These are phyloP conservation scores for Mesorhabditis sp. DNA, from an alignment of 2,888 invertebrate species.

Conservation along the genomic window DNA sequence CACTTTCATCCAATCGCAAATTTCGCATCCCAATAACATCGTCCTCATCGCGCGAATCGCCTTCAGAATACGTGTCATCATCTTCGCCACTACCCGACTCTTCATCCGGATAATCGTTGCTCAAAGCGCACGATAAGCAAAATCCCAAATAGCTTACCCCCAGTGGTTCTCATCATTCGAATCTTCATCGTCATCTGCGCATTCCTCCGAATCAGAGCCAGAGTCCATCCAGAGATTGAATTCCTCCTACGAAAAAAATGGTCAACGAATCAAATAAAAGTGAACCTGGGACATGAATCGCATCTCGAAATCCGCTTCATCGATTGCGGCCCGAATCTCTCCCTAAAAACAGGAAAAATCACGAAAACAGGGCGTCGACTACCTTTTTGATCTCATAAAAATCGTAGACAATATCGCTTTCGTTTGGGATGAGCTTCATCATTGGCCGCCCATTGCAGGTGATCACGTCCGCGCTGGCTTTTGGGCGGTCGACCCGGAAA, in stretches of 20 bases:
- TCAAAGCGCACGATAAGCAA: neutral
- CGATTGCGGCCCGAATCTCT: neutral
- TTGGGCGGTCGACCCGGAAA: neutral
- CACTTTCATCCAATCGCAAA: neutral
- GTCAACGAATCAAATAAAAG: neutral
- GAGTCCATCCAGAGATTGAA: slow-evolving; percentile 2
- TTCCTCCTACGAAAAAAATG: neutral
- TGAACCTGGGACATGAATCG: neutral
- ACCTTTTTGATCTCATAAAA: neutral
- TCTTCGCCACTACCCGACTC: slow-evolving; percentile 1
- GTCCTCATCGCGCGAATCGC: neutral
- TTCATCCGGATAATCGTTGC: neutral
- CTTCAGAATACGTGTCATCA: neutral
- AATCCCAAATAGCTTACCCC: neutral
- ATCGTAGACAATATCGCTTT: slow-evolving; percentile 5
- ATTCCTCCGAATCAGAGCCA: slow-evolving; percentile 1
- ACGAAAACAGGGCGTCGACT: too few relatives aligned
- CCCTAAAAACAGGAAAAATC: neutral
- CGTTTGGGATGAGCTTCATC: neutral
- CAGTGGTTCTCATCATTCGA: neutral
- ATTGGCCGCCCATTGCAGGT: neutral
- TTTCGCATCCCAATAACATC: slow-evolving; percentile 1
- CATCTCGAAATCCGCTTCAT: slow-evolving; percentile 2
- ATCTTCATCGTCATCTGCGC: slow-evolving; percentile 6
- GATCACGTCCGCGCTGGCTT: neutral